Base-by-base conservation (phyloP, 2,797 vertebrate species). In the Phrynocephalus vlangalii region DNA sequence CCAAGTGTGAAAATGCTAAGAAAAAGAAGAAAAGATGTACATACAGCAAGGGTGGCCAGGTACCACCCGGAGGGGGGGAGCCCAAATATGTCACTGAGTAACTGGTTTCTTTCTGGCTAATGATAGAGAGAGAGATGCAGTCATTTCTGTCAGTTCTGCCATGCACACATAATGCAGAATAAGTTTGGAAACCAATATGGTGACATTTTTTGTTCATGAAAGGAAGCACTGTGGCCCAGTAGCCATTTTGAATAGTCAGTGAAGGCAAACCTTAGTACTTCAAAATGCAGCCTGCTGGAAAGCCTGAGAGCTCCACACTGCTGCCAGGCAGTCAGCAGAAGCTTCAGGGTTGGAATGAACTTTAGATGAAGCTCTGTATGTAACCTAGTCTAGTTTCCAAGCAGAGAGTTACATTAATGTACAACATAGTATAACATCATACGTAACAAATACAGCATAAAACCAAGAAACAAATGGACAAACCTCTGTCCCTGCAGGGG, bases 331-430 rank as follows among this genome's bases (percentile, higher is more conserved):
- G 3, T n/a, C 78, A 52, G 71, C 60, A 72, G 28, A 26, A 80
- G 38, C 28, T 66, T 66, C 2, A 44, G 63, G 44, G 26, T 30
- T 20, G 73, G 38, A 67, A 80, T 73, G 22, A 33, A 38, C 38
- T 13, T 13, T 84, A 48, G 22, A 50, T 44, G 30, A 72, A 86
- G 50, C 67, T 84, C 6, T 72, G 30, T 52, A 11, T 71, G 71
- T 52, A 88, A 20, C 28, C 20, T 88, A 84, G 50, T 73, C 20
- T 22, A 33, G 72, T 82, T 87, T 86, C 68, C 16, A 67, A 56
- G 48, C 38, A 81, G 33, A n/a, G 13, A 3, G 3, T 22, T 52
- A 15, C 16, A 73, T 66, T 68, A 75, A 84, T 60, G 56, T 84
- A 76, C 56, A 75, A 84, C 44, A 28, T 79, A 76, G 20, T 16